These are phyloP conservation scores for Eucriotettix oculatus DNA, from an alignment of 2,888 invertebrate genomes.

Conservation along the genomic window DNA sequence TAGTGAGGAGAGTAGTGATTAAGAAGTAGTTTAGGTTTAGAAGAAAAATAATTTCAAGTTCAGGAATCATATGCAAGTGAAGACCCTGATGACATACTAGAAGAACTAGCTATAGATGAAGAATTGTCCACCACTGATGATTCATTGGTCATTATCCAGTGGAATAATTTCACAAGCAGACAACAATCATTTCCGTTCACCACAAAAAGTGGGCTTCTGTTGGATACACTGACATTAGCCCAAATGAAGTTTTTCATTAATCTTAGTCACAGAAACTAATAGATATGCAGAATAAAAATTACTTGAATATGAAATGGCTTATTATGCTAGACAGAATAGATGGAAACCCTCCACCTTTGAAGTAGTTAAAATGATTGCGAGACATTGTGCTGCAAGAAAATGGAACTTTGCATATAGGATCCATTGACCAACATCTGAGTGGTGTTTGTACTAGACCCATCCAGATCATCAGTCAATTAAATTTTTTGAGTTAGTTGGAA, in stretches of 20 bases:
- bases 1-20: not conserved
- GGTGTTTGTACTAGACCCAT: too few relatives aligned
- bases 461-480: too few relatives aligned
- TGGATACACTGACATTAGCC: not conserved
- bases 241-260: not conserved
- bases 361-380: not conserved
- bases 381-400: too few relatives aligned
- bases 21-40: not conserved
- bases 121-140: not conserved
- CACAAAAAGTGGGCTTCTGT: not conserved
- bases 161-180: not conserved
- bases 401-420: too few relatives aligned
- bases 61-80: not conserved
- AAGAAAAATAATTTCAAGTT: not conserved
- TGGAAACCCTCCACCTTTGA: not conserved
- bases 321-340: not conserved
- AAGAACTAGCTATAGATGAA: not conserved
- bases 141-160: not conserved
- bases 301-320: not conserved
- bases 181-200: not conserved
- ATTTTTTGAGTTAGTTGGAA: not conserved
- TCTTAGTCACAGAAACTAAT: not conserved
- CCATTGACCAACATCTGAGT: too few relatives aligned
- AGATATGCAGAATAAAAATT: not conserved
- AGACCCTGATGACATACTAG: not conserved